Base-by-base conservation (phyloP, 2,113 vertebrate genomes). In the Podarcis raffonei region DNA sequence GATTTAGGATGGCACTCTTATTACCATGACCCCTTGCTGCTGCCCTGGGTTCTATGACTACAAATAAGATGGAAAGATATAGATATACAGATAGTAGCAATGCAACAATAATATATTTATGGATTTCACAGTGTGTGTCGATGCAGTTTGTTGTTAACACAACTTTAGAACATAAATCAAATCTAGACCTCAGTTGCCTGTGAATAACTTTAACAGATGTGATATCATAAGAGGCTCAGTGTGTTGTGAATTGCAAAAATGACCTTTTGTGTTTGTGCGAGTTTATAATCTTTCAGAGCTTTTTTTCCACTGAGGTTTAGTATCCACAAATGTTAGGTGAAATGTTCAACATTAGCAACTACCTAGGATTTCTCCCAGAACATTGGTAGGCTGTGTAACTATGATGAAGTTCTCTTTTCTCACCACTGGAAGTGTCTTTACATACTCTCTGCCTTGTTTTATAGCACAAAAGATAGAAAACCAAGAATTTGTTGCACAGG, bases 81-180 rank as follows among this genome's bases (percentile, higher is more conserved):
- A 65, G 2, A 57, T 65, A n/a, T 79, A 84, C 92, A 89, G 85
- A 81, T 94, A 85, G 37, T 75, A 75, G 87, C 85, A 91, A 88
- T 82, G 86, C 9, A 1, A 74, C 65, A 53, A 12, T 53, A 53
- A 53, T 94, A 93, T 93, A 95, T 96, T 93, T 93, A 92, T 88
- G 86, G 77, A 16, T 93, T 94, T 94, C 88, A 74, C 91, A 90
- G 71, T 85, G 35, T 88, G 83, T 91, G 90, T 92, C 95, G 92
- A 95, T 87, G 87, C 87, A 76, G 86, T 81, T 93, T 32, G 35
- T 94, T 93, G 92, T 95, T 93, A 92, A 89, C 90, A 88, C 83
- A 93, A 89, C 93, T 90, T 95, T 93, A 94, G 91, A 94, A 96
- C 89, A 94, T 95, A 96, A 95, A 96, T 96, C 95, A 95, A 92